Base-by-base conservation (phyloP, 2,888 invertebrate species). In the Phyllotreta cruciferae region DNA sequence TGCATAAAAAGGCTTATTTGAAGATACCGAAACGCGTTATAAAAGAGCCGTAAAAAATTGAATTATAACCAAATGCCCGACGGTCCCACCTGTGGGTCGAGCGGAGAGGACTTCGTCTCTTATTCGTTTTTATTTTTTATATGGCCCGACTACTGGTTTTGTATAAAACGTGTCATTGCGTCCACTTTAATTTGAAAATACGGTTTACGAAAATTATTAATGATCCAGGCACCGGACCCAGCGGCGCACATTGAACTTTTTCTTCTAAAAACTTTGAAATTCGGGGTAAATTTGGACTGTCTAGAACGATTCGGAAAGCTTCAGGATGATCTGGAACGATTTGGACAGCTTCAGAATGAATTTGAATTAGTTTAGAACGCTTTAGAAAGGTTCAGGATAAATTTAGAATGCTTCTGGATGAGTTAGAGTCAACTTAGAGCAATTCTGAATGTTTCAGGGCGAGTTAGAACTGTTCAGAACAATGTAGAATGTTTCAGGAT, bases 141-240 rank as follows among this genome's bases (percentile, higher is more conserved):
- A n/a, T n/a, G n/a, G n/a, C 72, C 74, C 76, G 80, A 80, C 80
- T 80, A 80, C 80, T 80, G 80, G 80, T 80, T 80, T 80, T 80
- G 76, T 78, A 78, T 79, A 78, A 80, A 79, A 79, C 77, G 77
- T 74, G 77, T 78, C 77, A 76, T 75, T 78, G 77, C 77, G 77
- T 78, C 78, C 74, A 73, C 75, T 77, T 78, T 79, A 80, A 80
- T 80, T 80, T 80, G 79, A 80, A 80, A 79, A 80, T 78, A 78
- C 78, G 78, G 75, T 78, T 74, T 77, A 75, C 75, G 73, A 71
- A 70, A 24, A 71, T 74, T 71, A 71, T 72, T 70, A 72, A 70
- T 66, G 69, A 67, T 66, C 68, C 14, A 37, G 10, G 39, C 36
- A 24, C 24, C 24, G 24, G 24, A n/a, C 37, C 38, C 62, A 66